phyloP scores from a whole-genome alignment of 2,888 invertebrate genomes.

The Congeria kusceri region DNA sequence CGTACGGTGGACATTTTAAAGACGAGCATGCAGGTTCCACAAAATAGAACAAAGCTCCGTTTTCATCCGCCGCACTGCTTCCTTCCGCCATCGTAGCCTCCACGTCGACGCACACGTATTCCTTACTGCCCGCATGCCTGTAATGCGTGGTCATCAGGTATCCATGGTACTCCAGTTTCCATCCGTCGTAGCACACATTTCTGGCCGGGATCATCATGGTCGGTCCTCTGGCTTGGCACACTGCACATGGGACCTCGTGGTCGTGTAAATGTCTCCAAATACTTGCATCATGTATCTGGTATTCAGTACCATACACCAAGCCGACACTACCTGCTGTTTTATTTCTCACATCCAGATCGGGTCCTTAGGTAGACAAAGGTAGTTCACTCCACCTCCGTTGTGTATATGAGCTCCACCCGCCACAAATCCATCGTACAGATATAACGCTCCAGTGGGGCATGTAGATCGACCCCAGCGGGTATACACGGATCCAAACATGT shows the following conservation, averaged over 20 bases:
- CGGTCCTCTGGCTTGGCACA: neutral
- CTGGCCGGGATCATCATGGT: constrained; percentile 1
- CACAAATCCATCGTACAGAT: neutral
- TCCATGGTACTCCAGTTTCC: neutral
- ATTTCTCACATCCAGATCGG: neutral
- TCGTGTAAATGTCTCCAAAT: neutral
- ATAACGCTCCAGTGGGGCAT: neutral
- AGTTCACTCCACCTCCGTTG: neutral
- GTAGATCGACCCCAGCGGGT: constrained; percentile 1
- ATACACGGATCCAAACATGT: neutral
- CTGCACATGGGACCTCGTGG: neutral
- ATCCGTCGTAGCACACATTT: neutral
- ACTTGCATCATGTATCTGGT: neutral
- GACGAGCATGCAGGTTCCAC: neutral
- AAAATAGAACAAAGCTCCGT: constrained; percentile 3
- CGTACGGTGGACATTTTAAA: constrained; percentile 1
- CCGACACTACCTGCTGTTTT: neutral
- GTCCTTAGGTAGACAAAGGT: constrained; percentile 5
- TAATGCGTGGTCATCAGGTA: neutral
- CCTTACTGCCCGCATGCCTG: neutral
- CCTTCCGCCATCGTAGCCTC: neutral
- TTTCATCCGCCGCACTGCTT: neutral
- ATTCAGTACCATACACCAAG: neutral
- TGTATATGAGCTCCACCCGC: neutral
- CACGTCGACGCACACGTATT: neutral